Percentiles rank a stretch among this genome's conserved stretches.
These are phyloP conservation scores for Branchipolynoe longqiensis DNA, from an alignment of 2,888 invertebrate genomes.

Conservation along the genomic window DNA sequence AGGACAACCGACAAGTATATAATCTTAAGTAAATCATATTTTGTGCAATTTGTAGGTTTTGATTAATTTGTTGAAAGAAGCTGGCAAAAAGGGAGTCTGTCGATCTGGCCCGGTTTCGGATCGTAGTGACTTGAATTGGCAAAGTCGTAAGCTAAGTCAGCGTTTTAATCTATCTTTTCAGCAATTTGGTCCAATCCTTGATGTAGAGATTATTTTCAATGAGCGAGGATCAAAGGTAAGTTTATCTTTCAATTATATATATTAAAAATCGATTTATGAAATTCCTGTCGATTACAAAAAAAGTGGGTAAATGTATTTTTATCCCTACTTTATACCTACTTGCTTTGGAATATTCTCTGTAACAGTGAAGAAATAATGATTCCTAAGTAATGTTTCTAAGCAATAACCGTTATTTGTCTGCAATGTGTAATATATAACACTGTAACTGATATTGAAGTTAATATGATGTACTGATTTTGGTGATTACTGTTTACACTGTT, in stretches of 20 bases:
- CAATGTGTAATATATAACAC: background rate
- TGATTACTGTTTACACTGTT: constrained; percentile 33
- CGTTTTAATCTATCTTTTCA: constrained; percentile 85
- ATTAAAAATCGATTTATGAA: constrained; percentile 9
- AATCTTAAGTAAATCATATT: too few relatives aligned
- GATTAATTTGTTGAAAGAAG: background rate
- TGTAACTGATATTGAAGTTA: background rate
- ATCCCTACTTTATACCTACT: too few relatives aligned
- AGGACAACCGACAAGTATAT: too few relatives aligned
- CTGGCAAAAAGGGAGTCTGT: background rate
- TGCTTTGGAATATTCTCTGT: too few relatives aligned
- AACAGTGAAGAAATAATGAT: too few relatives aligned
- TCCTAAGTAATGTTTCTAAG: constrained; percentile 2
- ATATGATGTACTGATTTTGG: background rate
- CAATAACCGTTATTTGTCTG: background rate
- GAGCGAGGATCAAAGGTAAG: constrained; percentile 99
- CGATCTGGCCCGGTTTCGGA: background rate
- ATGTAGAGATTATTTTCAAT: constrained; percentile 99
- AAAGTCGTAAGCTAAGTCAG: background rate
- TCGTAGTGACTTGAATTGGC: background rate
- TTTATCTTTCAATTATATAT: background rate
- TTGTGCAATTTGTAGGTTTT: too few relatives aligned
- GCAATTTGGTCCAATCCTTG: constrained; percentile 99
- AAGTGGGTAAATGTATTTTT: too few relatives aligned
- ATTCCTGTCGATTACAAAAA: too few relatives aligned